Base-by-base conservation (phyloP, 2,888 invertebrate species). In the Morpho achilles region DNA sequence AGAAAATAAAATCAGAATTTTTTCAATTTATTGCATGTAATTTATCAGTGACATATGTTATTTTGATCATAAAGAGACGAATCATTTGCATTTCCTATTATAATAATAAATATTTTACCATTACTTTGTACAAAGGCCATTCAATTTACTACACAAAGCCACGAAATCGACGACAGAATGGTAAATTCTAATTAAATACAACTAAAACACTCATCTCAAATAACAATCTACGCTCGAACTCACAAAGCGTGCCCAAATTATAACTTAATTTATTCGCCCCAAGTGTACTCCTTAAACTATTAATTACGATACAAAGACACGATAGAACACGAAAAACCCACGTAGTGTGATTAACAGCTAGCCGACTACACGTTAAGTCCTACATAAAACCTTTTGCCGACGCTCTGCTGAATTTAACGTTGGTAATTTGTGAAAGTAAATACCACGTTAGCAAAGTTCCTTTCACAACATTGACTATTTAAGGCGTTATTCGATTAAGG, bases 281-380 rank as follows among this genome's bases (percentile, higher is more conserved):
- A 39, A 23, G n/a, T 39, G 7, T 7, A 40, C n/a, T 40, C 50
- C 50, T 40, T 40, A 50, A 50, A 50, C 50, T 50, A 50, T 50
- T 50, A 50, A 50, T 50, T 50, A 50, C 32, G 47, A 8, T 48
- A 23, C 7, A 40, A n/a, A 8, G 50, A 50, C 39, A 50, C 50
- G 40, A 40, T 50, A 8, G 50, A 10, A 39, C 40, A 7, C 50
- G 32, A 50, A 50, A 50, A 50, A 50, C 50, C 50, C 50, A 10
- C 39, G 39, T 50, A 40, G 50, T 50, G 50, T 16, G 40, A 50
- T 40, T 50, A 50, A 40, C 40, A 50, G 39, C 40, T 50, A 7
- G 10, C 50, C 44, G n/a, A 10, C 16, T 16, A 16, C 44, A 50
- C 40, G 39, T 16, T 40, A 50, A 50, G 5, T 16, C 48, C 48